Base-by-base conservation (phyloP, 2,797 vertebrate species). In the Melanotaenia trifasciata region DNA sequence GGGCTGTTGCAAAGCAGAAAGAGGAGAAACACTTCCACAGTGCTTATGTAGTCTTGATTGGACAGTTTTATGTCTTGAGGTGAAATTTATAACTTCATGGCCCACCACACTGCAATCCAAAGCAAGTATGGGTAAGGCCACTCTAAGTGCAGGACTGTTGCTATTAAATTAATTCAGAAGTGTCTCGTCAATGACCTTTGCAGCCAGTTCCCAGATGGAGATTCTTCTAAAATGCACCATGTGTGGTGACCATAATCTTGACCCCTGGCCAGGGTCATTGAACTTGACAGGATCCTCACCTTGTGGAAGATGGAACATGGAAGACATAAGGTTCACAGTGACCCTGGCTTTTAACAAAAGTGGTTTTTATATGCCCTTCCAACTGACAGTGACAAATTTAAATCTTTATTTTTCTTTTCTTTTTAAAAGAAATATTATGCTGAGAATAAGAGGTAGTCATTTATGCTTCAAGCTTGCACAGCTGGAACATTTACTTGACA, bases 291-390 rank as follows among this genome's bases (percentile, higher is more conserved):
- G 85, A 78, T 54, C 60, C 32, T 10, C 77, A 88, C 91, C 84
- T 87, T 26, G 35, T 62, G 35, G 56, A 86, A 78, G 80, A 90
- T 85, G 81, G 62, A 87, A 78, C 74, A 60, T 30, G 33, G 67
- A 65, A 76, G 84, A 79, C 76, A 76, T 70, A 35, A 65, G 83
- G 84, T 82, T 67, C 38, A 28, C 20, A 32, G 20, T 79, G 82
- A 83, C 76, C 78, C 76, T 71, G 79, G 85, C 87, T 89, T 88
- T 90, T 87, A 84, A 72, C 65, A 64, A 67, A 63, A 89, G 80
- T 86, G 80, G 70, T 81, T 91, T 70, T 36, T 22, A 62, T 60
- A 47, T 82, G 67, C 72, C 53, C 71, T 72, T 83, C 7, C 50
- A 78, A 28, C 40, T 64, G 66, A 88, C 78, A 57, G 36, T 85